Evolutionary conservation across 2,797 vertebrate genomes (phyloP), one percentile per base, ranked within the genome.

Genomic region (Apogon hyalosoma): DNA sequence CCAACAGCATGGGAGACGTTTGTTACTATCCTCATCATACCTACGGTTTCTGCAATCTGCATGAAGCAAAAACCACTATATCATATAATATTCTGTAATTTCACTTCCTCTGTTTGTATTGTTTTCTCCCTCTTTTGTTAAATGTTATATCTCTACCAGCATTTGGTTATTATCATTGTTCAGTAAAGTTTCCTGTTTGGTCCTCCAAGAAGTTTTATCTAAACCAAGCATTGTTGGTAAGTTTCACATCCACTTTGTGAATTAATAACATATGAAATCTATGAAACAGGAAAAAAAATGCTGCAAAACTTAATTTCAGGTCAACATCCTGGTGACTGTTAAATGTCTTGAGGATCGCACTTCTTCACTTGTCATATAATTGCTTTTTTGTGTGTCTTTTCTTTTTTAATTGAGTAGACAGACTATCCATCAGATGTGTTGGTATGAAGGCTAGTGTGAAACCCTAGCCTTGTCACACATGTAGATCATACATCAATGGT

Each of bases 1-100:
- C 88, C 84, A 76, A 82, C 80, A 82, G 75, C 84, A 81, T 75
- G 63, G 65, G 64, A 85, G 84, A 68, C 81, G 77, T 89, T 88
- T 79, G 62, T 12, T 84, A 63, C 64, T 68, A 61, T 67, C 71
- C 67, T 77, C 64, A 28, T 75, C 70, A 72, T 62, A 76, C 68
- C 60, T 33, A 19, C 36, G 33, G 42, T 18, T 80, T 78, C 48
- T 67, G 73, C 82, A 58, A 64, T 80, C 36, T 36, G 62, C 38
- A n/a, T 28, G n/a, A 48, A 31, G 13, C 0, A 28, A 15, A 49
- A 50, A 21, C 28, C 28, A 46, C 10, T 36, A 38, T 8, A 47
- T 21, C 4, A 14, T 21, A 2, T 8, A 52, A 55, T 43, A 41
- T 52, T 16, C 55, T 19, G 12, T 18, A 24, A 5, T 50, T 51